Evolutionary conservation across 2,113 vertebrate species (phyloP).

Genomic region (Noturus placidus): DNA sequence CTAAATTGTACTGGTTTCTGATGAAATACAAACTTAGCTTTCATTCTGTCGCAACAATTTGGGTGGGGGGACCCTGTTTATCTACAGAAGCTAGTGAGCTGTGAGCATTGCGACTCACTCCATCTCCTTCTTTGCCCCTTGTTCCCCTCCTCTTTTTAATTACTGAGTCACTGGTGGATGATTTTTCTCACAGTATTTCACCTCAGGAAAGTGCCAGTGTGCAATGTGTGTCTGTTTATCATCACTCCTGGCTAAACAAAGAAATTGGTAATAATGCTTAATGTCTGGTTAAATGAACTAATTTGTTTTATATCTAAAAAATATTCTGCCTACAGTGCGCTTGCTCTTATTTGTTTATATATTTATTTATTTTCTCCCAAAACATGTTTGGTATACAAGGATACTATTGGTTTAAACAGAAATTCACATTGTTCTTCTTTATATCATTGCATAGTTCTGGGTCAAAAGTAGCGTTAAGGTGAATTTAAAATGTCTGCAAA

Average conservation of each 20-base stretch:
- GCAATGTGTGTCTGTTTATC: neutral
- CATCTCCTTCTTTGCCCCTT: neutral
- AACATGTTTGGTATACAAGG: neutral
- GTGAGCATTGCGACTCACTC: neutral
- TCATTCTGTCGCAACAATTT: neutral
- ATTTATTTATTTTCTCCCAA: no score
- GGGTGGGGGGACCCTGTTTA: neutral
- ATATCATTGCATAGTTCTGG: neutral
- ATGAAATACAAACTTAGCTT: neutral
- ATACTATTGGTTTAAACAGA: neutral
- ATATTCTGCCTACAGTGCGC: neutral
- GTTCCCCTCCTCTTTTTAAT: constrained; percentile 20
- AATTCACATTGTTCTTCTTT: neutral
- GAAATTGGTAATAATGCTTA: neutral
- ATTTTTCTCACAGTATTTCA: constrained; percentile 6
- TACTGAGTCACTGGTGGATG: constrained; percentile 1
- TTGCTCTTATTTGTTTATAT: neutral
- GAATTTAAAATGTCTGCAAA: no score
- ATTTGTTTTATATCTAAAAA: neutral
- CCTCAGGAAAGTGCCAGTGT: neutral
- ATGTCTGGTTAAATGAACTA: neutral
- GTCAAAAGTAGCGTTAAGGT: neutral
- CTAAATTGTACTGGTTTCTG: neutral
- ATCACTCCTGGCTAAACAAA: neutral
- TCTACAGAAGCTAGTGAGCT: neutral